These are phyloP conservation scores for Edolisoma coerulescens DNA, from an alignment of 2,113 vertebrate genomes.

Conservation along the genomic window DNA sequence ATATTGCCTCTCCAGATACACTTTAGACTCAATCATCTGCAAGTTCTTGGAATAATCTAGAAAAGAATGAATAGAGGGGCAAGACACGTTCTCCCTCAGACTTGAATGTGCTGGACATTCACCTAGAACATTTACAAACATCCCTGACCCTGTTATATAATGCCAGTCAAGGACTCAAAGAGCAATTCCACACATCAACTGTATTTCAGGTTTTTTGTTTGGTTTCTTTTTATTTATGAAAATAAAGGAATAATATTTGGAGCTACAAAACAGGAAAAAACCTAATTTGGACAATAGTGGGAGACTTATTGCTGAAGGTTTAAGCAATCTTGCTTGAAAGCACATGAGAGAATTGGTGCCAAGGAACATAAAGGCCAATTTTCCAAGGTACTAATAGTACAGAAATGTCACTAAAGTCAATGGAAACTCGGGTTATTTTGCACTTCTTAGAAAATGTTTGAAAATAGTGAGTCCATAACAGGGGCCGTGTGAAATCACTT, in stretches of 20 bases:
- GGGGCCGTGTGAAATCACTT: not conserved
- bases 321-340: not conserved
- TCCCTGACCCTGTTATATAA: not conserved
- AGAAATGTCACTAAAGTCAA: not conserved
- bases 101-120: not conserved
- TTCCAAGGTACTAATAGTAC: not conserved
- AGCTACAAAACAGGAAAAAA: not conserved
- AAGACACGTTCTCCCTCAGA: not conserved
- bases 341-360: not conserved
- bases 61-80: not conserved
- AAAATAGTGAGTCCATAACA: not conserved
- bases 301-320: not conserved
- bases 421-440: not conserved
- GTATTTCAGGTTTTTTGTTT: not conserved
- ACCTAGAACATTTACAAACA: not conserved
- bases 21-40: not conserved
- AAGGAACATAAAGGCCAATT: not conserved
- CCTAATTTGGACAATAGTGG: not conserved
- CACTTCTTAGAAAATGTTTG: not conserved
- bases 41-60: not conserved
- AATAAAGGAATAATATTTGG: not conserved
- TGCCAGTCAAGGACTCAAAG: not conserved
- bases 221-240: not conserved
- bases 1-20: not conserved
- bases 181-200: not conserved